A percentile compares a stretch with the other conserved stretches of the same genome.
Evolutionary conservation across 1,140 invertebrate genomes (phyloP).

Genomic region (Latrodectus geometricus): DNA sequence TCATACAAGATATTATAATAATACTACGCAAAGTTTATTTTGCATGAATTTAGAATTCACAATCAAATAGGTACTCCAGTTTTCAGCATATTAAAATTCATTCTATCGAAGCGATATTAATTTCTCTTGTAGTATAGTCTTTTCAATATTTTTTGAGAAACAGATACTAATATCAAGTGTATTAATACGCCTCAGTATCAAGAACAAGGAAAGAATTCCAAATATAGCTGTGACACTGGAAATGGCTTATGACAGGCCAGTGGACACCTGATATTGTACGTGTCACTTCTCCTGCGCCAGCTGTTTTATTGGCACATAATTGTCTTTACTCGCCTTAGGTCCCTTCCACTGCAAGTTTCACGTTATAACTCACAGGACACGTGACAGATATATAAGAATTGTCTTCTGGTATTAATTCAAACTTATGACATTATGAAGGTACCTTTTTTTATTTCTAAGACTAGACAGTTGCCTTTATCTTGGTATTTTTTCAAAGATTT

Average conservation of each 20-base stretch:
- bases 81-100: no score
- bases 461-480: no score
- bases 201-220: conserved; percentile 18
- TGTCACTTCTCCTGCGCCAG: conserved; percentile 36
- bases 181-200: no score
- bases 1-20: no score
- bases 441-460: background rate
- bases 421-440: background rate
- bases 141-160: no score
- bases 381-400: background rate
- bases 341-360: background rate
- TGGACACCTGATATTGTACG: conserved; percentile 32
- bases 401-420: background rate
- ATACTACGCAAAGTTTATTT: no score
- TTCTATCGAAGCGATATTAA: no score
- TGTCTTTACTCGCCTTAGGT: conserved; percentile 17
- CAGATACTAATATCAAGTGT: no score
- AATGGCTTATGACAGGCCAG: conserved; percentile 12
- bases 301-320: conserved; percentile 54
- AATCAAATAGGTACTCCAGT: no score
- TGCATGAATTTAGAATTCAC: no score
- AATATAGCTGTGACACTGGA: conserved; percentile 25
- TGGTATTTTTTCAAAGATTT: no score
- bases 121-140: no score
- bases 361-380: background rate